Evolutionary conservation across 2,888 invertebrate species (phyloP), one percentile per base, ranked within the genome.

Genomic region (Petrolisthes cinctipes): DNA sequence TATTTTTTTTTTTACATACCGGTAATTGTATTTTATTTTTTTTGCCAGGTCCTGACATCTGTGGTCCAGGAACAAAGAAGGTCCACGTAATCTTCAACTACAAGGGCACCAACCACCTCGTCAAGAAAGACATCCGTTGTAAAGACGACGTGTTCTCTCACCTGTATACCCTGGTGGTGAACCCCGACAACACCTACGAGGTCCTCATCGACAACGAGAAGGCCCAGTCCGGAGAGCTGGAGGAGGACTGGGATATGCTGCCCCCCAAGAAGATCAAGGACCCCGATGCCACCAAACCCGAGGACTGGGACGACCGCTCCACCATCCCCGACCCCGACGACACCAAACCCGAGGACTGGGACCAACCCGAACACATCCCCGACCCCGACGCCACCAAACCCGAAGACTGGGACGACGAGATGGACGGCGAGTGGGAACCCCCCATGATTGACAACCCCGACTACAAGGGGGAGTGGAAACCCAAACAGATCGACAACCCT

Each of bases 361-460:
- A 99, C 91, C 97, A 99, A 93, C 97, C 99, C 80, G 98, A 99
- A 93, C 98, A 98, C 94, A 98, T 99, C 92, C 96, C 98, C 53
- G 99, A 99, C 94, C 98, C 99, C 3, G 98, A 98, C 92, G 99
- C 99, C 89, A 95, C 95, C 92, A 99, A 99, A 93, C 99, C 99
- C 4, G 99, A 99, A 91, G 99, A 99, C 93, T 99, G 99, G 99
- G 99, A 99, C 92, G 99, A 99, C 94, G 99, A 99, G 94, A 98
- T 98, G 97, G 98, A 98, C 93, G 98, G 99, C 54, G 99, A 99
- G 94, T 99, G 99, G 99, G 99, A 99, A 93, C 97, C 99, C 86
- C 98, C 99, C 91, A 97, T 97, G 96, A 98, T 99, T 92, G 99
- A 99, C 93, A 99, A 99, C 94, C 99, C 99, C 37, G 98, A 98